These are phyloP conservation scores for Phodopus roborovskii DNA, from an alignment of 2,113 vertebrate species.

Conservation along the genomic window DNA sequence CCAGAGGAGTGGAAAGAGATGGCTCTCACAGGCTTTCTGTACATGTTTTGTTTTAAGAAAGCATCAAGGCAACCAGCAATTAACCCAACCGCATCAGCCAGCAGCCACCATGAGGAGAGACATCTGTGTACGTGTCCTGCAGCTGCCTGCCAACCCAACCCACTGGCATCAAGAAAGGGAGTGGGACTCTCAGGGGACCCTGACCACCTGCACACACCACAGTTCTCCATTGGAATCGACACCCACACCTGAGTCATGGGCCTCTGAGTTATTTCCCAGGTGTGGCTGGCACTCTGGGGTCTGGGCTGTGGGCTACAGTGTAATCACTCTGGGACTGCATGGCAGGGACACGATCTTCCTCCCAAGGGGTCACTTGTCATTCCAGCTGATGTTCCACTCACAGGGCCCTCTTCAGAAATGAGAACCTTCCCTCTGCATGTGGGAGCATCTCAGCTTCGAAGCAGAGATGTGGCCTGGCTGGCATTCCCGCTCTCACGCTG, in stretches of 20 bases:
- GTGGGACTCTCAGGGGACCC: background rate
- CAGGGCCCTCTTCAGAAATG: background rate
- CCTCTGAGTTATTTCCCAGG: background rate
- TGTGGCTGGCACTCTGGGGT: background rate
- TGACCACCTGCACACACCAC: background rate
- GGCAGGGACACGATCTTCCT: background rate
- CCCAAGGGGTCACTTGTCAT: background rate
- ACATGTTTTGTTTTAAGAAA: constrained; percentile 20
- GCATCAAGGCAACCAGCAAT: constrained; percentile 29
- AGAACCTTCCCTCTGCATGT: background rate
- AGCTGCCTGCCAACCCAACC: background rate
- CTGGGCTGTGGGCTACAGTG: background rate
- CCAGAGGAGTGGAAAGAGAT: background rate
- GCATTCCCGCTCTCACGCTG: background rate
- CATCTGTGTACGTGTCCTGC: background rate
- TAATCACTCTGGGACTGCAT: too few species aligned
- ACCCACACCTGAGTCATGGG: fast-evolving
- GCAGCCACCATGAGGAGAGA: background rate
- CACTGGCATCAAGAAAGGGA: background rate
- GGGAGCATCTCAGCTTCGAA: background rate
- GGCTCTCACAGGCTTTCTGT: background rate
- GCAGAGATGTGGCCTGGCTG: background rate
- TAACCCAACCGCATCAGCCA: background rate
- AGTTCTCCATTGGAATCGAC: background rate
- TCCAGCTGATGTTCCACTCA: background rate